Conservation (phyloP, 2,113 vertebrate species). For the Dasyprocta punctata region DNA sequence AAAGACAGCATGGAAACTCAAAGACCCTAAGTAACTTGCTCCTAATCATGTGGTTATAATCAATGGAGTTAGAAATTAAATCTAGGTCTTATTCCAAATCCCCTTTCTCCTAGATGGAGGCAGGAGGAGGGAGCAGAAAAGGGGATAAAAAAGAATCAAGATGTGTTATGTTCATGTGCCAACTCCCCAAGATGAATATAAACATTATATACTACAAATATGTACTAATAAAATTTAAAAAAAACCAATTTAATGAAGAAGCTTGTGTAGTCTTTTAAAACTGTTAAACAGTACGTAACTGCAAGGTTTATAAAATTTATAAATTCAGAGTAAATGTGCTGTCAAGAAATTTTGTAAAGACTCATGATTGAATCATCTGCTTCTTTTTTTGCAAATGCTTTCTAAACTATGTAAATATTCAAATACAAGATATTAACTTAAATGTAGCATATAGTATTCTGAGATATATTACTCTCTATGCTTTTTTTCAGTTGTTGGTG, state of each 20-base stretch:
- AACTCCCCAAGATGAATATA: not conserved
- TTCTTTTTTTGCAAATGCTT: not conserved
- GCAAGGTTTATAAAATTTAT: not conserved
- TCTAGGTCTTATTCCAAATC: conserved; percentile 37
- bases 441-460: not conserved
- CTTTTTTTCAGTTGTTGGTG: conserved; percentile 8
- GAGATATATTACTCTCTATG: not conserved
- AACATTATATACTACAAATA: not conserved
- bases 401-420: conserved; percentile 1
- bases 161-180: not conserved
- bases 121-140: not conserved
- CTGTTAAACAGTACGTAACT: not conserved
- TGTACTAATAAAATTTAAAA: not conserved
- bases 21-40: not conserved
- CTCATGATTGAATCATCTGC: not conserved
- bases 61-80: conserved; percentile 34
- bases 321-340: not conserved
- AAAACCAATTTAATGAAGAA: not conserved
- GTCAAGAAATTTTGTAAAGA: conserved; percentile 14
- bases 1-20: not conserved
- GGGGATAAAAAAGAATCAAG: not conserved
- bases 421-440: conserved; percentile 24
- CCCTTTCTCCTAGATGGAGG: not conserved
- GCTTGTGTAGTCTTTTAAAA: not conserved
- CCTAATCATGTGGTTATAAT: not conserved